A percentile compares a stretch with the other conserved stretches of the same genome.
phyloP scores from a whole-genome alignment of 2,888 invertebrate species.

The Helobdella robusta region DNA sequence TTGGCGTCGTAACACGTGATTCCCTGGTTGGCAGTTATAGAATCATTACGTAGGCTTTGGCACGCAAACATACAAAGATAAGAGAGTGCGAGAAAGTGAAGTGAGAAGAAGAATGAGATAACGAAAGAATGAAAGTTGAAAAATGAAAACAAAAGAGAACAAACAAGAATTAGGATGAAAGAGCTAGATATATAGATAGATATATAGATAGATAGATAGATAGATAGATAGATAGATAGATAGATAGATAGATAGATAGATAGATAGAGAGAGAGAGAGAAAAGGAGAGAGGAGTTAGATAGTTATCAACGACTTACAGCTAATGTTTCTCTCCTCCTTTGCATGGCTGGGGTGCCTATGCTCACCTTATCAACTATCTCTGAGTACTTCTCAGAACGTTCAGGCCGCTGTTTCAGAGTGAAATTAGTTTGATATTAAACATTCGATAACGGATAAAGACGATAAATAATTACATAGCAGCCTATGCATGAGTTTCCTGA shows the following conservation, averaged over 20 bases:
- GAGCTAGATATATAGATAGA: not conserved
- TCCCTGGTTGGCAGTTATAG: too few relatives aligned
- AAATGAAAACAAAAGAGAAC: not conserved
- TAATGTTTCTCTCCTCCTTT: slow-evolving; percentile 27
- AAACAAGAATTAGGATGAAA: not conserved
- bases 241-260: too few relatives aligned
- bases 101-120: slow-evolving; percentile 1
- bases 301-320: slow-evolving; percentile 31
- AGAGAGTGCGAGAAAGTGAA: too few relatives aligned
- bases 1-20: too few relatives aligned
- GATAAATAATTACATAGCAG: not conserved
- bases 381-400: slow-evolving; percentile 30
- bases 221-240: too few relatives aligned
- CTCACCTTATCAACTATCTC: slow-evolving; percentile 34
- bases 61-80: too few relatives aligned
- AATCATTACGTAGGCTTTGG: too few relatives aligned
- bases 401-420: too few relatives aligned
- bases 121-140: not conserved
- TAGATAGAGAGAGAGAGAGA: too few relatives aligned
- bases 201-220: slow-evolving; percentile 14
- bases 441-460: too few relatives aligned
- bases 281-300: too few relatives aligned
- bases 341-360: slow-evolving; percentile 29
- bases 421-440: too few relatives aligned
- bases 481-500: not conserved